Evolutionary conservation across 2,797 vertebrate genomes (phyloP).

Genomic region (Sylvilagus floridanus): DNA sequence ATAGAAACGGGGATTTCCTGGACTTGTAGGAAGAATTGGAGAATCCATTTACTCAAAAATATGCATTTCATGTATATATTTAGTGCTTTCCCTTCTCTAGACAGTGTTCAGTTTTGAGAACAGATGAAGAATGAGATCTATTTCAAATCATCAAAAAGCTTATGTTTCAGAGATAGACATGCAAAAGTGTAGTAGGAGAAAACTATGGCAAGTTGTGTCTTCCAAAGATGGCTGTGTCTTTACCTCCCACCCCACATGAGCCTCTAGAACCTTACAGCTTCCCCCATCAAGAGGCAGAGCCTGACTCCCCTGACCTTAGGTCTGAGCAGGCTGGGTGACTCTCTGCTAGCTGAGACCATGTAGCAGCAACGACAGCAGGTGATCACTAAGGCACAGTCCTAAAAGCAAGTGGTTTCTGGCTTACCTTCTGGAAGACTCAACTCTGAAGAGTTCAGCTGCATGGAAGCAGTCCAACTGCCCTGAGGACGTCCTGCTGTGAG

Average conservation of each 20-base stretch:
- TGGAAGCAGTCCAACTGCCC: rapidly evolving
- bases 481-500: neutral
- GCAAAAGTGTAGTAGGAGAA: neutral
- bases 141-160: neutral
- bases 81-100: neutral
- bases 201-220: neutral
- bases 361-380: neutral
- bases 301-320: neutral
- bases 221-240: neutral
- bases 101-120: neutral
- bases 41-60: neutral
- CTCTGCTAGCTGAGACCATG: neutral
- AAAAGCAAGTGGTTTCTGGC: neutral
- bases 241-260: neutral
- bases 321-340: neutral
- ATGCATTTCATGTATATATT: neutral
- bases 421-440: neutral
- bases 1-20: neutral
- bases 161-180: neutral
- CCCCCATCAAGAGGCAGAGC: neutral
- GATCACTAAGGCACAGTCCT: neutral
- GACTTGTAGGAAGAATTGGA: neutral
- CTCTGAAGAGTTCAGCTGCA: neutral
- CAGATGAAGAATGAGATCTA: neutral
- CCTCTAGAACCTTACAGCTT: neutral